phyloP scores from a whole-genome alignment of 2,113 vertebrate genomes.

The Glaucomys volans region DNA sequence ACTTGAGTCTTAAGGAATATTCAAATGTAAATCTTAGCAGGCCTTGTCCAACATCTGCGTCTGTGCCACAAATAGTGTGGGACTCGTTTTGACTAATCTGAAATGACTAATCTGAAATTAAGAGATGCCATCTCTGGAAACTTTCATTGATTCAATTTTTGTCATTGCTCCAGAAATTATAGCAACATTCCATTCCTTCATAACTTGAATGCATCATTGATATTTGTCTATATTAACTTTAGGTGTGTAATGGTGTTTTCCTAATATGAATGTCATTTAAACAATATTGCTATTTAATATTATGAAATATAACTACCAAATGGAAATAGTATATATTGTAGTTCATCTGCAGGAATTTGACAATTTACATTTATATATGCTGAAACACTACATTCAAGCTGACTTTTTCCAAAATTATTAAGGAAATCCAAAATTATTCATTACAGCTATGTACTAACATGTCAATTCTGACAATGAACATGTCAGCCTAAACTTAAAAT shows the following conservation, averaged over 20 bases:
- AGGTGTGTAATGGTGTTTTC: background rate
- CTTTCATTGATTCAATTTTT: background rate
- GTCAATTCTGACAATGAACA: background rate
- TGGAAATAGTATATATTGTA: background rate
- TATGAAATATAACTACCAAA: background rate
- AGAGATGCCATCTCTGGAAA: background rate
- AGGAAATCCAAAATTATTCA: background rate
- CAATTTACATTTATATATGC: background rate
- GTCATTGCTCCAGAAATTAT: background rate
- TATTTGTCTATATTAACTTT: background rate
- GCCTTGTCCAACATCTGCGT: background rate
- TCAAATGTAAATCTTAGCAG: background rate
- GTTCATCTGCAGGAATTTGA: background rate
- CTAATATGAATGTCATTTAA: slow-evolving; percentile 19
- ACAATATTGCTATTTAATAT: background rate
- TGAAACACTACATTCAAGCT: background rate
- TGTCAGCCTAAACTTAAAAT: background rate
- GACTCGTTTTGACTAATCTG: background rate
- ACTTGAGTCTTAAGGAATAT: background rate
- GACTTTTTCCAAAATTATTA: background rate
- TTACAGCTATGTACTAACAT: background rate
- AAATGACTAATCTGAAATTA: background rate
- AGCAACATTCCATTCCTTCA: background rate
- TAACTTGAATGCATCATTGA: background rate
- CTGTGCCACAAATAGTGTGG: background rate